Conservation (phyloP, 2,797 vertebrate species). For the Monodelphis domestica region DNA sequence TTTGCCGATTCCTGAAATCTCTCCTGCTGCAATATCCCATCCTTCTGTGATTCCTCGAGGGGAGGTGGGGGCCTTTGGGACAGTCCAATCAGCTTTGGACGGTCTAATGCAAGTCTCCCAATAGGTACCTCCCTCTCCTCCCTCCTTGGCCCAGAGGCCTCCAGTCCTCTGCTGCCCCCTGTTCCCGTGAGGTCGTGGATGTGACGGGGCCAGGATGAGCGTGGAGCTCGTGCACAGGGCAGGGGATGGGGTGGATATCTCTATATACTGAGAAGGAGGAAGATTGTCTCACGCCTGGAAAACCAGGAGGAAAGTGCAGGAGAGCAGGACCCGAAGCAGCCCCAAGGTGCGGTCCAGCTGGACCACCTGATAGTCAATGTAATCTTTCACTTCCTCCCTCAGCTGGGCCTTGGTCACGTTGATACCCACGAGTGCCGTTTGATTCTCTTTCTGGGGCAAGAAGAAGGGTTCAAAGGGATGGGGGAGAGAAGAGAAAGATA, state of each 20-base stretch:
- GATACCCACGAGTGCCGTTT: conserved; percentile 73
- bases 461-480: background rate
- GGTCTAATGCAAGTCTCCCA: background rate
- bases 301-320: conserved; percentile 89
- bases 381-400: conserved; percentile 79
- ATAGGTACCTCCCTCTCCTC: background rate
- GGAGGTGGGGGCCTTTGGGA: background rate
- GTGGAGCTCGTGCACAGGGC: background rate
- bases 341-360: conserved; percentile 71
- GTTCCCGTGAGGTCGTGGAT: background rate
- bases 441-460: conserved; percentile 80
- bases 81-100: background rate
- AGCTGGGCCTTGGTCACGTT: conserved; percentile 79
- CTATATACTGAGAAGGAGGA: background rate
- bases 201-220: background rate
- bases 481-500: background rate
- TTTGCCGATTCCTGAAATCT: background rate
- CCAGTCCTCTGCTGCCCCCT: background rate
- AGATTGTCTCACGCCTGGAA: conserved; percentile 86
- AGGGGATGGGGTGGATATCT: background rate
- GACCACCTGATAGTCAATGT: conserved; percentile 75
- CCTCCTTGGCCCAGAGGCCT: background rate
- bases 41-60: background rate
- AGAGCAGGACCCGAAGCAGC: conserved; percentile 86
- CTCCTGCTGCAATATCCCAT: background rate